phyloP scores from a whole-genome alignment of 2,113 vertebrate genomes.

The Oenanthe melanoleuca region DNA sequence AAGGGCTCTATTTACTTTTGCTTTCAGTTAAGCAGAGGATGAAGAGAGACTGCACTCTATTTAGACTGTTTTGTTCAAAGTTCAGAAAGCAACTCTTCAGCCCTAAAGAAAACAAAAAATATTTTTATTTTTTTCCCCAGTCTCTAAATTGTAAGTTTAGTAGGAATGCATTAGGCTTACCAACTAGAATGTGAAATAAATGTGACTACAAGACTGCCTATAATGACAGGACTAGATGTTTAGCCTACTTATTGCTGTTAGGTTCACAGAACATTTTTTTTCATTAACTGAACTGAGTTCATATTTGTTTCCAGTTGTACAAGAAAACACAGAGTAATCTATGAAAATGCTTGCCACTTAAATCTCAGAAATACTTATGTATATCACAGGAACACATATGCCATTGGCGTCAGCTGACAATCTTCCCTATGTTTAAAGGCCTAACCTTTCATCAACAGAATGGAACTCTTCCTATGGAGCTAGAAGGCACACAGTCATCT shows the following conservation, averaged over 20 bases:
- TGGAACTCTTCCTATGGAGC: constrained; percentile 1
- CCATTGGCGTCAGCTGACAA: background rate
- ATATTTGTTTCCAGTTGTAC: background rate
- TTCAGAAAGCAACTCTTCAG: background rate
- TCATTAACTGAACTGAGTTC: background rate
- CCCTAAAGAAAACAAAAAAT: background rate
- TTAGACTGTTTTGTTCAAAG: background rate
- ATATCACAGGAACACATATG: background rate
- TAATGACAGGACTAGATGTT: background rate
- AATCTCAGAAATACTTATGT: background rate
- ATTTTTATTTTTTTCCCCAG: background rate
- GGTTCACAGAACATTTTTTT: background rate
- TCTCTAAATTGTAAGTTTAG: background rate
- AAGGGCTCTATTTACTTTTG: background rate
- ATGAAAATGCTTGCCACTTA: background rate
- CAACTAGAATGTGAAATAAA: background rate
- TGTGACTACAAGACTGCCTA: background rate
- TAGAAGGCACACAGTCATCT: constrained; percentile 25
- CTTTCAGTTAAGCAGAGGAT: background rate
- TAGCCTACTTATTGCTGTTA: background rate
- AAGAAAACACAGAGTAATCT: background rate
- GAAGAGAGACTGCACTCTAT: background rate
- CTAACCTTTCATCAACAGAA: constrained; percentile 36
- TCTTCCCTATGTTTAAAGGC: background rate
- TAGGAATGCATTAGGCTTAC: background rate